Evolutionary conservation across 30 jellyfish, hydroid and myxozoan genomes (phyloP).

Genomic region (Pelagia noctiluca): DNA sequence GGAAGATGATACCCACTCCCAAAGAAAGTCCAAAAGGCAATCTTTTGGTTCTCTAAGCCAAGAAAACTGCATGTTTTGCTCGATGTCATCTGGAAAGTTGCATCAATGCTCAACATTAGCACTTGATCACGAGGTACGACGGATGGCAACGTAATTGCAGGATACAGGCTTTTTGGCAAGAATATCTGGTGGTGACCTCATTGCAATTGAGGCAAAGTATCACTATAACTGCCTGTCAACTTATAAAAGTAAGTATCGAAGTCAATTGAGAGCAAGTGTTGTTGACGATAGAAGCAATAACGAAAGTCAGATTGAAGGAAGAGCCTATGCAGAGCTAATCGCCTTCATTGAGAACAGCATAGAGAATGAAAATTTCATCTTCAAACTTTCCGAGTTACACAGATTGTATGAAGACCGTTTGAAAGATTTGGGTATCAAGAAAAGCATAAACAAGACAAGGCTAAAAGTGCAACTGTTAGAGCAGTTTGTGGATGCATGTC

Average conservation of each 20-base stretch:
- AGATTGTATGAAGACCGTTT: background rate
- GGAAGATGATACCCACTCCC: background rate
- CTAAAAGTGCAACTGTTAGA: background rate
- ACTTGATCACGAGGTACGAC: background rate
- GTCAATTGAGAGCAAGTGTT: background rate
- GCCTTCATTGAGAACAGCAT: background rate
- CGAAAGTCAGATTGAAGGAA: background rate
- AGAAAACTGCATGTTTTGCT: background rate
- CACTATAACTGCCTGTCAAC: background rate
- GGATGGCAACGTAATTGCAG: background rate
- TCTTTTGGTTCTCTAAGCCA: background rate
- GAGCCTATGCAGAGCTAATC: background rate
- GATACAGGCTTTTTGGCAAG: background rate
- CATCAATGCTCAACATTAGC: background rate
- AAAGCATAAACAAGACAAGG: background rate
- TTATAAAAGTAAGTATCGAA: background rate
- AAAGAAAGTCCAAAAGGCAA: background rate
- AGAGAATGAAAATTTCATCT: background rate
- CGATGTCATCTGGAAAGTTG: background rate
- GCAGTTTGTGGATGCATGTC: background rate
- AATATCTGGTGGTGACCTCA: conserved; percentile 3
- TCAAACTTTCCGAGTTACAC: background rate
- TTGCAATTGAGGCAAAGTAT: conserved; percentile 5
- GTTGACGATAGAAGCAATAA: background rate
- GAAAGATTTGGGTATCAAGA: background rate